Percentiles rank a stretch among this genome's conserved stretches.
Conservation (phyloP, 2,113 vertebrate species). For the Chloroceryle aenea region DNA sequence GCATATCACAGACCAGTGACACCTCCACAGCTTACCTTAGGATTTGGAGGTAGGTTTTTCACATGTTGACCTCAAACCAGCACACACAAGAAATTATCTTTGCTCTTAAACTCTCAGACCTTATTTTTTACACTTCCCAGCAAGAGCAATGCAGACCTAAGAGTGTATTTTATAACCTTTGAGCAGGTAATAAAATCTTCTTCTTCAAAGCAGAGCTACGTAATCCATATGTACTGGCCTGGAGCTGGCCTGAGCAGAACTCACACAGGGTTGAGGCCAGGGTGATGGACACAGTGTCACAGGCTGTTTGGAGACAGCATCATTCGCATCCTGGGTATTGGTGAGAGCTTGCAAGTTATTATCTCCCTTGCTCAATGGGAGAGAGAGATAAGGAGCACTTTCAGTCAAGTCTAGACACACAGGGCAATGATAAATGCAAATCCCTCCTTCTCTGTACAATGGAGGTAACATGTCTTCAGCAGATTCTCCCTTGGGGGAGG, state of each 20-base stretch:
- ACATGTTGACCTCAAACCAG: background rate
- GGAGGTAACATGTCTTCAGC: background rate
- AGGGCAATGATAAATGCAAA: conserved; percentile 25
- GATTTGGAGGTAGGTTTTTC: background rate
- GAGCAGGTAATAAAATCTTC: background rate
- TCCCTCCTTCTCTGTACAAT: background rate
- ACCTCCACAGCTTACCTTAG: background rate
- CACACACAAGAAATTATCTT: rapidly evolving
- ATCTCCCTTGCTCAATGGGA: background rate
- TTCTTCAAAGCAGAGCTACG: background rate
- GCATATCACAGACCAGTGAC: background rate
- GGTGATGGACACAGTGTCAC: background rate
- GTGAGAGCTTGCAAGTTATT: background rate
- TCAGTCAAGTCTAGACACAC: background rate
- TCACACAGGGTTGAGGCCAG: background rate
- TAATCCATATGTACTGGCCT: background rate
- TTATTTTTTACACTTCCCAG: background rate
- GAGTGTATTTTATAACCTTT: background rate
- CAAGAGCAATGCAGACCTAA: background rate
- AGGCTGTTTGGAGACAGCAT: background rate
- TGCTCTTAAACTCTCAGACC: background rate
- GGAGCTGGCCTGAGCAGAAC: background rate
- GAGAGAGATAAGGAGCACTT: conserved; percentile 18
- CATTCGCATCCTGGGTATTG: background rate
- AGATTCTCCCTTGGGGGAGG: background rate